Evolutionary conservation across 2,797 vertebrate genomes (phyloP), one percentile per base, ranked within the genome.

Genomic region (Characodon lateralis): DNA sequence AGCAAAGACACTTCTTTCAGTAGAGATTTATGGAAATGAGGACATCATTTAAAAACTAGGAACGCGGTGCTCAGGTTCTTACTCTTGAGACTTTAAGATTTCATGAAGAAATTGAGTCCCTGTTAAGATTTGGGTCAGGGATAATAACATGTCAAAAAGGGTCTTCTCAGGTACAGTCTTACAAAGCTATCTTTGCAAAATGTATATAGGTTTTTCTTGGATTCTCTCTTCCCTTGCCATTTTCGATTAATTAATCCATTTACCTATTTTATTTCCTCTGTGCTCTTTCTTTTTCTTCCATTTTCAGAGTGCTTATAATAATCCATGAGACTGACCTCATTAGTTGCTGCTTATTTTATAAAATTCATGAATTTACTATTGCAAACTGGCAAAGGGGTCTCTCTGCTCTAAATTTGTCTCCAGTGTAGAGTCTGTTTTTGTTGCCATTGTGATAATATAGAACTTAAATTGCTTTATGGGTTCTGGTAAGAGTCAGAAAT

Each of bases 391-490:
- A n/a, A 28, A 50, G 26, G 18, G 48, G 0, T 68, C 53, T 1
- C 26, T 72, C 10, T 46, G 78, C 59, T 59, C 2, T 14, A 58
- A 16, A 59, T 12, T 9, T 1, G 58, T 22, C 24, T 46, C 31
- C 22, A 16, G 22, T 53, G 71, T 46, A 59, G 41, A 20, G 2
- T 58, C 28, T 26, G 13, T 41, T 63, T 56, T 65, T 66, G 56
- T 69, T 77, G 68, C 26, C 43, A 2, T 18, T 66, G 58, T 65
- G 69, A 14, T 80, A 71, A 73, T 46, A 58, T 71, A 71, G 76
- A 6, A n/a, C 55, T n/a, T 20, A 50, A 71, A 68, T 77, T 56
- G 65, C 43, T 74, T 6, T 43, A 39, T 41, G 41, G 55, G 14
- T 41, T 55, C 43, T 28, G 46, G 22, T 12, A 35, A 10, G 76